phyloP scores from a whole-genome alignment of 2,888 invertebrate species.

The Digitonthophagus gazella region DNA sequence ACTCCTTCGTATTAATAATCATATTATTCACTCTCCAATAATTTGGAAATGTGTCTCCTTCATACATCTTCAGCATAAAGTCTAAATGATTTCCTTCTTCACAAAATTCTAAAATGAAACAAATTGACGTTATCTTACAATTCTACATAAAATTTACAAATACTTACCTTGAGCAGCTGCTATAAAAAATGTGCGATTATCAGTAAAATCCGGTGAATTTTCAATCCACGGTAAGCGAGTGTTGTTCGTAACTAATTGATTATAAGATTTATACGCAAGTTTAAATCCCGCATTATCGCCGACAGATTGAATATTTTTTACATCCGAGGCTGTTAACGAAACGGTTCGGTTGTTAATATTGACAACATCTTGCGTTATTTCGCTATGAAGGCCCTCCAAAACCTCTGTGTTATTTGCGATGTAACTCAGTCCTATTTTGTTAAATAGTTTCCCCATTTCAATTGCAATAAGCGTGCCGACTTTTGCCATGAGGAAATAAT shows the following conservation, averaged over 20 bases:
- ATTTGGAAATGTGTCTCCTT: slow-evolving; percentile 40
- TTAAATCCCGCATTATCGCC: slow-evolving; percentile 38
- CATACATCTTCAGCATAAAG: slow-evolving; percentile 37
- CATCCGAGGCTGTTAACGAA: background rate
- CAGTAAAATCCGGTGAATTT: slow-evolving; percentile 33
- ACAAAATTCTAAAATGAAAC: slow-evolving; percentile 41
- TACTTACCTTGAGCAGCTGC: slow-evolving; percentile 39
- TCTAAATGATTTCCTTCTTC: slow-evolving; percentile 31
- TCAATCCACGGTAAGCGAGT: slow-evolving; percentile 36
- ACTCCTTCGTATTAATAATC: slow-evolving; percentile 36
- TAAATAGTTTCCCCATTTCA: slow-evolving; percentile 40
- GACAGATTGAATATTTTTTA: background rate
- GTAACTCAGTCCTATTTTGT: slow-evolving; percentile 36
- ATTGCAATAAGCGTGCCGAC: slow-evolving; percentile 38
- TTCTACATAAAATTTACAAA: too few species aligned
- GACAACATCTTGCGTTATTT: background rate
- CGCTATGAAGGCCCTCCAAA: background rate
- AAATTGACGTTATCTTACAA: background rate
- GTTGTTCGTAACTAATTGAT: slow-evolving; percentile 24
- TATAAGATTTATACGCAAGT: slow-evolving; percentile 31
- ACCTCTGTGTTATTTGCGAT: background rate
- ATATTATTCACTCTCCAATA: slow-evolving; percentile 37
- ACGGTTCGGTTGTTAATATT: background rate
- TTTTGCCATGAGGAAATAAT: slow-evolving; percentile 36
- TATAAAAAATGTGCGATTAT: slow-evolving; percentile 38